Base-by-base conservation (phyloP, 2,797 vertebrate species). In the Geotrypetes seraphini region DNA sequence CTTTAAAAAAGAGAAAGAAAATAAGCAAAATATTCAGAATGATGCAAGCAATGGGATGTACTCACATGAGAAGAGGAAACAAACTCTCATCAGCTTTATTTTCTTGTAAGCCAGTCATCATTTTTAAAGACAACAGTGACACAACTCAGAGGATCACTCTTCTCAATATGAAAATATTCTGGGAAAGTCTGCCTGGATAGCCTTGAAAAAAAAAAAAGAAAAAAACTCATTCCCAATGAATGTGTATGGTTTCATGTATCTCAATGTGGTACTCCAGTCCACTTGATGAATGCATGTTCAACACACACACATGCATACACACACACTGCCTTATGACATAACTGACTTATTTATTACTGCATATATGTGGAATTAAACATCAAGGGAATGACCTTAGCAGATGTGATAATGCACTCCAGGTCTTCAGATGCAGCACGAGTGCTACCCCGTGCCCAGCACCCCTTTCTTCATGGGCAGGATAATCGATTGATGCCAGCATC, bases 291-390 rank as follows among this genome's bases (percentile, higher is more conserved):
- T 82, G 83, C 85, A 83, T 85, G 87, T 84, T 76, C 87, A 84
- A 69, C 87, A 47, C n/a, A n/a, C n/a, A n/a, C n/a, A n/a, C n/a
- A n/a, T n/a, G n/a, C n/a, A n/a, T n/a, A n/a, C n/a, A n/a, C n/a
- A n/a, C 44, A 83, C 80, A 84, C 87, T 87, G 89, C 92, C 92
- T 94, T 94, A 95, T 76, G 80, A 79, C 70, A 51, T 85, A 84
- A 76, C 83, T 84, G 78, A 85, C 86, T 88, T 93, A 94, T 93
- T 95, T 94, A 95, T 94, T 94, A 71, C 73, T 59, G 31, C 60
- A 75, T 87, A 75, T 87, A 81, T 73, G 63, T 71, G 44, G 79
- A 75, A 74, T 61, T 63, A 75, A 55, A 67, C 53, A 39, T 71
- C 50, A 42, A 72, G 65, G 71, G 63, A 73, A 64, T 70, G 64